A percentile compares a stretch with the other conserved stretches of the same genome.
Evolutionary conservation across 2,888 invertebrate species (phyloP).

Genomic region (Thymelicus lineola): DNA sequence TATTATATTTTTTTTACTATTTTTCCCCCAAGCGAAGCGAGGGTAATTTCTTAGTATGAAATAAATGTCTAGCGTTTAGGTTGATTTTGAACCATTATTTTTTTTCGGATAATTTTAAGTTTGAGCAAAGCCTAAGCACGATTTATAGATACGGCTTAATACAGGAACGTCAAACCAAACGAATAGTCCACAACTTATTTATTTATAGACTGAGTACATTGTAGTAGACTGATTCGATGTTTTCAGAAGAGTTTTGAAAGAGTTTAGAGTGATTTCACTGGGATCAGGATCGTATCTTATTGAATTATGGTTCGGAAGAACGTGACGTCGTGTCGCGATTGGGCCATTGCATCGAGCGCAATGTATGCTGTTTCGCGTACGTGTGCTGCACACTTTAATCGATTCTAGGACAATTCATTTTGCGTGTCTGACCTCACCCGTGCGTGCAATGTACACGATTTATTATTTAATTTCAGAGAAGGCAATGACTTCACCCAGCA

Average conservation of each 20-base stretch:
- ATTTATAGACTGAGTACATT: too few relatives aligned
- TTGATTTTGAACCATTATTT: too few relatives aligned
- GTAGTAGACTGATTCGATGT: too few relatives aligned
- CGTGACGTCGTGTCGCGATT: slow-evolving; percentile 66
- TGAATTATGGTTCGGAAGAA: slow-evolving; percentile 67
- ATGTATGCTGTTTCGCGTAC: slow-evolving; percentile 71
- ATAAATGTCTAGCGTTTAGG: too few relatives aligned
- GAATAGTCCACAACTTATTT: too few relatives aligned
- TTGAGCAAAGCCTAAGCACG: too few relatives aligned
- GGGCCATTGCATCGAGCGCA: slow-evolving; percentile 67
- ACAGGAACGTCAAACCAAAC: too few relatives aligned
- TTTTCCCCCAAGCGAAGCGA: too few relatives aligned
- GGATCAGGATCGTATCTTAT: slow-evolving; percentile 70
- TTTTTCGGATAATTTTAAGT: too few relatives aligned
- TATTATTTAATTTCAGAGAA: slow-evolving; percentile 19
- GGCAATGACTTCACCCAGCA: not conserved
- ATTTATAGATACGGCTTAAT: too few relatives aligned
- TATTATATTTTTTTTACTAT: too few relatives aligned
- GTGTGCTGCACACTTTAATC: slow-evolving; percentile 72
- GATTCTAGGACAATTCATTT: slow-evolving; percentile 69
- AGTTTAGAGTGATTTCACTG: slow-evolving; percentile 59
- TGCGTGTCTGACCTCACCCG: slow-evolving; percentile 51
- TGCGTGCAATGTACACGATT: slow-evolving; percentile 43
- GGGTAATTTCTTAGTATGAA: too few relatives aligned
- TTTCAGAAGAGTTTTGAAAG: not conserved